Base-by-base conservation (phyloP, 2,113 vertebrate genomes). In the Neodontobutis hainanensis region DNA sequence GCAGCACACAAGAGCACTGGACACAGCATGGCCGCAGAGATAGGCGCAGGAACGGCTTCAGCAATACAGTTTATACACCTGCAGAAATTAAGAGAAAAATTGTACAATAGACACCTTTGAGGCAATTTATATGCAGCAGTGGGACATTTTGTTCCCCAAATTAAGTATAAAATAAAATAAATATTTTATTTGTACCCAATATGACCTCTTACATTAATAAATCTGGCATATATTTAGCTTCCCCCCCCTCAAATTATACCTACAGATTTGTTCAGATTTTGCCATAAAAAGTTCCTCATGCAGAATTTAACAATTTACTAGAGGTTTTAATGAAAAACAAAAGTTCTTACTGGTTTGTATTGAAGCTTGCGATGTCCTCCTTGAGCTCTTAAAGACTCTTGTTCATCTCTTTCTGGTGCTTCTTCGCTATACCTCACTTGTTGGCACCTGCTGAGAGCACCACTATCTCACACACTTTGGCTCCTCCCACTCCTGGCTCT, bases 391-490 rank as follows among this genome's bases (percentile, higher is more conserved):
- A 90, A 74, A 80, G 87, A 61, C 79, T 92, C 81, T 85, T 82
- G 80, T 90, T 84, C 85, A 88, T 89, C 80, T 47, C 81, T 32
- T 45, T 65, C 53, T 75, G 67, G 15, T 19, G 38, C 16, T 27
- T 70, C 63, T 80, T 53, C 48, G 68, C 70, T 78, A 34, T 46
- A 73, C 84, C 71, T 88, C 76, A 88, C 85, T 92, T 89, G 88
- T 86, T 86, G 86, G 87, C 88, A 93, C 90, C 91, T 92, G 89
- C 86, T 83, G 73, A 61, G 85, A 91, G 89, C 90, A 89, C 91
- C 90, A 80, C 84, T 81, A 67, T 85, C 87, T 89, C 87, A 65
- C 85, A 74, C 57, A 7, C 45, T 62, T 34, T 59, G 68, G 46
- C 90, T 84, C 81, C 87, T 82, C 81, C 87, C 77, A 42, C 84